Evolutionary conservation across 2,888 invertebrate species (phyloP), one percentile per base, ranked within the genome.

Genomic region (Linnaemya tessellans): DNA sequence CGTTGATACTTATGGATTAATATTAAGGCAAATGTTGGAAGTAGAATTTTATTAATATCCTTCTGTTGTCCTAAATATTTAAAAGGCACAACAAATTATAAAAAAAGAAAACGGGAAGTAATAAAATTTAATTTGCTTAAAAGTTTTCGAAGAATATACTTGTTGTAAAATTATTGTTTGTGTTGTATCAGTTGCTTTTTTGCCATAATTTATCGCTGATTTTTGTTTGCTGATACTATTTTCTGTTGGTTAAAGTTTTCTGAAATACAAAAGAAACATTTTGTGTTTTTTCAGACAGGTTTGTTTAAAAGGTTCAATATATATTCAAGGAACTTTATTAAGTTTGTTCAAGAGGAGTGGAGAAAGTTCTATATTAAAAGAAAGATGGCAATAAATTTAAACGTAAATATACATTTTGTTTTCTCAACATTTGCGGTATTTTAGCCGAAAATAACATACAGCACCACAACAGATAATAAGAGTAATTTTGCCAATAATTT

Each of bases 101-200:
- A 15, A 11, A 41, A 11, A 22, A 25, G 30, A 13, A 62, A 56
- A 62, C 15, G 58, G 79, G 80, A 84, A 75, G 73, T 56, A 84
- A 73, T 80, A 80, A 84, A 84, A 46, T 81, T 77, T 80, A 78
- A 80, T 78, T 81, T 80, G 73, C 60, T 54, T n/a, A 46, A 73
- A 80, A 80, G 49, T 77, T 84, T 80, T 38, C 38, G n/a, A 15
- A 38, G 11, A 46, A 3, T 38, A 13, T 58, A 22, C 35, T 80
- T 71, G 70, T 58, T 67, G 1, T 7, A 13, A 58, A 25, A 46
- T 58, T 56, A 20, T 25, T 74, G 43, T 65, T 54, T 25, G 75
- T 30, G 25, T 67, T 67, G 20, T 62, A 56, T 41, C 41, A 25
- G n/a, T 30, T 38, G 54, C 41, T 58, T n/a, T n/a, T 58, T 20